Base-by-base conservation (phyloP, 2,888 invertebrate species). In the Philopedon plagiatum region DNA sequence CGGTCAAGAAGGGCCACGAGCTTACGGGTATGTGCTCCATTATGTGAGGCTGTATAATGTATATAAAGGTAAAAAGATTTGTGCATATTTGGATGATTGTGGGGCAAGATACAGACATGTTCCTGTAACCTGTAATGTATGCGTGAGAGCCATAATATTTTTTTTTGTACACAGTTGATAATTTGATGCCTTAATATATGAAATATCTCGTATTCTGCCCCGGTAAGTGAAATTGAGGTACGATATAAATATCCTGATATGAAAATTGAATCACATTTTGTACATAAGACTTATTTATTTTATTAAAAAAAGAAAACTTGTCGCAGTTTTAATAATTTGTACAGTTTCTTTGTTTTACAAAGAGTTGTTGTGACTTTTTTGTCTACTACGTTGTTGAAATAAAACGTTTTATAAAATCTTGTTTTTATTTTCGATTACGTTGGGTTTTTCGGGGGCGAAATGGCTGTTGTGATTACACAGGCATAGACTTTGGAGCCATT, bases 21-120 rank as follows among this genome's bases (percentile, higher is more conserved):
- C 88, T 94, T 18, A 95, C 96, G 0, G 96, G 94, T 29, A 87
- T 96, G 78, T 96, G 96, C 87, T 92, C 93, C 60, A 93, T 96
- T 79, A 94, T 94, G 94, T 94, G 88, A 89, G 62, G 34, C 23
- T 51, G 21, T 63, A 49, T 29, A 18, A 62, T 32, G 18, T 62
- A 26, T 49, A 26, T 23, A 26, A 13, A 5, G 19, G 5, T 49
- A 26, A 5, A 13, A 9, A 13, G 11, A 18, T 1, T 29, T 54
- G 8, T 54, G 51, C 29, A 54, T 54, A 54, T 54, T 29, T 13
- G 11, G 15, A 23, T 29, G 29, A 54, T 9, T 54, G 15, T 18
- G 29, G 29, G 9, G 18, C 9, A 9, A 54, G 4, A 7, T n/a
- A 15, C 15, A 21, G n/a, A 26, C n/a, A 26, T 49, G 51, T 54